A percentile compares a stretch with the other conserved stretches of the same genome.
These are phyloP conservation scores for Parasteatoda tepidariorum DNA, from an alignment of 1,140 invertebrate genomes.

Conservation along the genomic window DNA sequence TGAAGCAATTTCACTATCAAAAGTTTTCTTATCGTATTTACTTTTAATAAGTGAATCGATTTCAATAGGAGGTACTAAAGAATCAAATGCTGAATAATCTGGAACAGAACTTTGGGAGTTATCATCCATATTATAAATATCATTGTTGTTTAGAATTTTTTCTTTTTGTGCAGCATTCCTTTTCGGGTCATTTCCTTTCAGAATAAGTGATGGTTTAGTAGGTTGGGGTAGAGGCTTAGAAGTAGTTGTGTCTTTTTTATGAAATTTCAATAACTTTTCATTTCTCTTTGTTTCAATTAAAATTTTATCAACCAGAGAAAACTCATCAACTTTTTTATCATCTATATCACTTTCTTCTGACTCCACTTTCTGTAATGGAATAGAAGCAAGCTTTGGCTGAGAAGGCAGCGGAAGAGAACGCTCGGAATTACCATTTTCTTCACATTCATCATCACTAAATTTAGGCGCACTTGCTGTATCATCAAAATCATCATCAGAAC, in stretches of 20 bases:
- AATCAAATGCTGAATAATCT: no score
- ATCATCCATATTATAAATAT: no score
- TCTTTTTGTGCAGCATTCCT: neutral
- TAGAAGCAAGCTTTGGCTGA: no score
- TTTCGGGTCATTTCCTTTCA: neutral
- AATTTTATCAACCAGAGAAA: slow-evolving; percentile 68
- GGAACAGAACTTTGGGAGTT: no score
- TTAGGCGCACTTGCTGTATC: neutral
- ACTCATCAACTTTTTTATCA: slow-evolving; percentile 65
- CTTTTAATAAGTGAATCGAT: no score
- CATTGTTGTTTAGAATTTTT: no score
- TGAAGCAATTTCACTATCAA: neutral
- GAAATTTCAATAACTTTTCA: slow-evolving; percentile 64
- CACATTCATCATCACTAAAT: slow-evolving; percentile 52
- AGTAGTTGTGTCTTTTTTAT: neutral
- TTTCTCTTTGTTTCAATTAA: slow-evolving; percentile 62
- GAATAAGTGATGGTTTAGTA: neutral
- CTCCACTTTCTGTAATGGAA: neutral
- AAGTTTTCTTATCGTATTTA: slow-evolving; percentile 4
- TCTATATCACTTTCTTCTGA: neutral
- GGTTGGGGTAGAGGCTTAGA: neutral
- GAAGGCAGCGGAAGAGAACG: neutral
- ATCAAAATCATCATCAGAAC: slow-evolving; percentile 27
- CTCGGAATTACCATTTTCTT: neutral
- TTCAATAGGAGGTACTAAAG: no score